phyloP scores from a whole-genome alignment of 2,113 vertebrate species.

The Caranx melampygus region DNA sequence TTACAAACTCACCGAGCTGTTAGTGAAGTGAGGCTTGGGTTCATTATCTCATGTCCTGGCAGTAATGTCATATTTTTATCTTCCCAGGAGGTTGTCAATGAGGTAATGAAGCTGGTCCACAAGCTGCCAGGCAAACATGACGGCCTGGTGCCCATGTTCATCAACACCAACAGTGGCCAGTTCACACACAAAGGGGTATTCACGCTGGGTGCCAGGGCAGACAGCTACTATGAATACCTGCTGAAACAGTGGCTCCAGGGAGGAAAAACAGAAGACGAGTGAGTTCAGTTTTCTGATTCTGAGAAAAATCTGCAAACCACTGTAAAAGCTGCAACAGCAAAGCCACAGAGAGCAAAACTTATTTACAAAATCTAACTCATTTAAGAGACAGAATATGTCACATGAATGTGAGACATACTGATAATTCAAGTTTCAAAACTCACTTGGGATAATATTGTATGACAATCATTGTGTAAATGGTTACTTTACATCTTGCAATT shows the following conservation, averaged over 20 bases:
- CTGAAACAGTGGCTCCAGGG: constrained; percentile 99
- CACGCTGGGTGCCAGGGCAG: constrained; percentile 93
- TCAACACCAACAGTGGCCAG: constrained; percentile 95
- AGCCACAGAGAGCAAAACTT: neutral
- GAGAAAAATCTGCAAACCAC: neutral
- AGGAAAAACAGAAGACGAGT: constrained; percentile 92
- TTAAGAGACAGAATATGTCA: neutral
- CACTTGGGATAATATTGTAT: neutral
- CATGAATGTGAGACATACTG: neutral
- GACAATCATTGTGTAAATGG: neutral
- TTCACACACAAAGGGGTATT: constrained; percentile 94
- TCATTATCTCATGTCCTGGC: neutral
- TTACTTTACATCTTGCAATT: neutral
- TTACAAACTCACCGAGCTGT: neutral
- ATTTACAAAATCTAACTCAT: neutral
- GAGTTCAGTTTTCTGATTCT: constrained; percentile 53
- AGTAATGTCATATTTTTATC: neutral
- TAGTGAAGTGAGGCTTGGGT: neutral
- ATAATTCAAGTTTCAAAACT: neutral
- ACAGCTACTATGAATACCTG: constrained; percentile 99
- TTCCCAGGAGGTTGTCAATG: constrained; percentile 88
- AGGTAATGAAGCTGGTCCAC: constrained; percentile 90
- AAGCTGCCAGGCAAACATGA: constrained; percentile 93
- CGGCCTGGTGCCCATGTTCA: constrained; percentile 98
- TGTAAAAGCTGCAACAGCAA: neutral